phyloP scores from a whole-genome alignment of 1,140 invertebrate species.

The Trichonephila clavipes region DNA sequence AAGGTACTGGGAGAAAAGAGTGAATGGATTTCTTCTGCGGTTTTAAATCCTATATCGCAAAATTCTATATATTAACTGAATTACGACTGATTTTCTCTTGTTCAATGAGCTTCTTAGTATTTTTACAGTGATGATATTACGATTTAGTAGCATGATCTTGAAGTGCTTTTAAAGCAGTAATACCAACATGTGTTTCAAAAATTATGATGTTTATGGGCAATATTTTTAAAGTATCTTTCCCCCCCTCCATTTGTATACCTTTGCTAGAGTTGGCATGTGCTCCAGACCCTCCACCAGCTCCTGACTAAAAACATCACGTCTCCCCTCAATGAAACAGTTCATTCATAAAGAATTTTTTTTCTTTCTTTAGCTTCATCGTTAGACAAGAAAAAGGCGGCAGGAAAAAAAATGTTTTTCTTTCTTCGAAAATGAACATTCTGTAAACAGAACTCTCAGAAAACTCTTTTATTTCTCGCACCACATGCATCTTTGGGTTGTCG shows the following conservation, averaged over 20 bases:
- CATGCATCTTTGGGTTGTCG: not conserved
- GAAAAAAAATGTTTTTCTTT: slow-evolving; percentile 7
- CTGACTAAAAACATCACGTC: not conserved
- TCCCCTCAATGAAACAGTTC: not conserved
- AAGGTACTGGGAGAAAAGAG: too few relatives aligned
- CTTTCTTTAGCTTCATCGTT: not conserved
- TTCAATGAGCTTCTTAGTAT: not conserved
- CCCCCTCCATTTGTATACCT: not conserved
- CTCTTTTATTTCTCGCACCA: slow-evolving; percentile 32
- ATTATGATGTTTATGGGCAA: not conserved
- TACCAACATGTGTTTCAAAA: not conserved
- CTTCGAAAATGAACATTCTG: slow-evolving; percentile 9
- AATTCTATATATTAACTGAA: too few relatives aligned
- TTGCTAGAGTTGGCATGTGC: not conserved
- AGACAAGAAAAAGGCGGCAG: not conserved
- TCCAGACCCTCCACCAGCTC: not conserved
- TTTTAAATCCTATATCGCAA: too few relatives aligned
- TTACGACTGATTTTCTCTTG: too few relatives aligned
- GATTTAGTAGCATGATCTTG: not conserved
- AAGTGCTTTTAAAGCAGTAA: not conserved
- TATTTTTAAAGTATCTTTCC: not conserved
- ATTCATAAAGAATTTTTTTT: not conserved
- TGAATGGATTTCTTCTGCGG: too few relatives aligned
- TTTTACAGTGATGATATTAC: not conserved
- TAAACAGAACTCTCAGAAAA: slow-evolving; percentile 26